phyloP scores from a whole-genome alignment of 2,113 vertebrate genomes.

The Synodontis membranacea region DNA sequence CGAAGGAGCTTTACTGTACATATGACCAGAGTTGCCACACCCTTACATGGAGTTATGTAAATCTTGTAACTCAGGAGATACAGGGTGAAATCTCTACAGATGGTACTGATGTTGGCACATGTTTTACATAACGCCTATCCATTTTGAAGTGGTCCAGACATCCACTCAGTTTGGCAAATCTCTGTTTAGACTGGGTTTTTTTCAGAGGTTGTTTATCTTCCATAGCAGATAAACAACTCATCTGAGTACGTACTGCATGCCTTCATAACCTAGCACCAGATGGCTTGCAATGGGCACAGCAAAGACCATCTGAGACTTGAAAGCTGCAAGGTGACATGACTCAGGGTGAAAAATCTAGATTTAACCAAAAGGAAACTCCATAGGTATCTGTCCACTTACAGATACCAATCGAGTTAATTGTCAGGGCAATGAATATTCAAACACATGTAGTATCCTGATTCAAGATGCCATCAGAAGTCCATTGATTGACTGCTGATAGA shows the following conservation, averaged over 20 bases:
- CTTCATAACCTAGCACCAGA: not conserved
- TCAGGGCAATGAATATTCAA: not conserved
- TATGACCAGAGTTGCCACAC: not conserved
- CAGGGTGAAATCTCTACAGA: not conserved
- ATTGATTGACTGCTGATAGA: not conserved
- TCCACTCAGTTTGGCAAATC: not conserved
- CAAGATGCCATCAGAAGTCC: not conserved
- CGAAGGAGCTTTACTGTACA: not conserved
- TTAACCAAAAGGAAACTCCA: not conserved
- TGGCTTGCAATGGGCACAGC: not conserved
- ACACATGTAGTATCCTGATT: not conserved
- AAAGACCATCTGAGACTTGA: not conserved
- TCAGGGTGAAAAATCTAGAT: not conserved
- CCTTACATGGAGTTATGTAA: not conserved
- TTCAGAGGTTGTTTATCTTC: slow-evolving; percentile 6
- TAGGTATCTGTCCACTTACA: not conserved
- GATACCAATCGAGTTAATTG: not conserved
- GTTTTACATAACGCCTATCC: not conserved
- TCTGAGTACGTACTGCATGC: not conserved
- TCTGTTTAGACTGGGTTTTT: not conserved
- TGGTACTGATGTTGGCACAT: not conserved
- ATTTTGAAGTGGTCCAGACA: not conserved
- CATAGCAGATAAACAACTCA: not conserved
- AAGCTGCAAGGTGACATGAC: not conserved
- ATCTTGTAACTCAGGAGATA: not conserved